phyloP scores from a whole-genome alignment of 1,140 invertebrate genomes.

The Drosophila seguyi region DNA sequence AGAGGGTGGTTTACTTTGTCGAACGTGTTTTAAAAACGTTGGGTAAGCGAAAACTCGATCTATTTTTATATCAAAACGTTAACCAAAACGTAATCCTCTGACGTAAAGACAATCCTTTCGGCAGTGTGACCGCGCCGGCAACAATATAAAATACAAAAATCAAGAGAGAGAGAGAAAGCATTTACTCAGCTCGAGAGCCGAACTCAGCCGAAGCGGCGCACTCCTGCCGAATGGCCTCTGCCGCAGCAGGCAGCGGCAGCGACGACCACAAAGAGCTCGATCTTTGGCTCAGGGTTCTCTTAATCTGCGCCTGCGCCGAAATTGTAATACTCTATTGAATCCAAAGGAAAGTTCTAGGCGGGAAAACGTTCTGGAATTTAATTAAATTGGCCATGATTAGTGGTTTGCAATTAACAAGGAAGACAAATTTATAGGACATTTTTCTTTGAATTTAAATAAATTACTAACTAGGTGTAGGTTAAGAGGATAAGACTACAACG shows the following conservation, averaged over 20 bases:
- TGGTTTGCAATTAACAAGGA: too few relatives aligned
- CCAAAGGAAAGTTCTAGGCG: conserved; percentile 3
- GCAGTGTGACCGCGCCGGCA: background rate
- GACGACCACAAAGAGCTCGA: background rate
- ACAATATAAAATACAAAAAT: background rate
- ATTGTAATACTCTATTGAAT: background rate
- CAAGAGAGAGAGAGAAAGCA: background rate
- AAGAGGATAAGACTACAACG: too few relatives aligned
- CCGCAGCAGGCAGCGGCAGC: conserved; percentile 10
- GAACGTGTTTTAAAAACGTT: too few relatives aligned
- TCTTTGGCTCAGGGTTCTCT: background rate
- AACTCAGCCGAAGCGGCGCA: background rate
- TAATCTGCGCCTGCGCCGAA: conserved; percentile 6
- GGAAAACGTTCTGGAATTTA: background rate
- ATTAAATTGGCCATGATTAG: background rate
- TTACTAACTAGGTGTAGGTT: too few relatives aligned
- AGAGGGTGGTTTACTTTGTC: background rate
- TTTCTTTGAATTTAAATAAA: too few relatives aligned
- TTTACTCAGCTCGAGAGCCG: conserved; percentile 1
- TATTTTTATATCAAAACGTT: too few relatives aligned
- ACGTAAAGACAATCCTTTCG: background rate
- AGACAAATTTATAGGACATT: too few relatives aligned
- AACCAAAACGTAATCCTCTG: background rate
- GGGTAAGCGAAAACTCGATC: fast-evolving
- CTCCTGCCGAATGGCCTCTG: conserved; percentile 4